Conservation (phyloP, 2,113 vertebrate species). For the Bostrychus sinensis region DNA sequence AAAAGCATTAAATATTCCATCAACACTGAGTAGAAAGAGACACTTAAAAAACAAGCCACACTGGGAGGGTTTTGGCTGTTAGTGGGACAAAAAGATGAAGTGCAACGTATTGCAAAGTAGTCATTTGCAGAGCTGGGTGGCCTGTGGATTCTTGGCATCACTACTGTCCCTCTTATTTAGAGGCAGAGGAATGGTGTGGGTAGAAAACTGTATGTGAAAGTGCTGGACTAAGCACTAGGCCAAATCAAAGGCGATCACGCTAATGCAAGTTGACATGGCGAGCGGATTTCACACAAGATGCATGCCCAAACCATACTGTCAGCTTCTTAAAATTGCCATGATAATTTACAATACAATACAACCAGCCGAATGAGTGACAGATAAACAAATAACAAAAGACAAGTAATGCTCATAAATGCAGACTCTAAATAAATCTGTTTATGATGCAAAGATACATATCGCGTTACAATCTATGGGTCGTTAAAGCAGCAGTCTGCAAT, state of each 20-base stretch:
- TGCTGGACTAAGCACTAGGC: slow-evolving; percentile 30
- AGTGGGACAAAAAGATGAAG: slow-evolving; percentile 41
- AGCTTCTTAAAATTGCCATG: slow-evolving; percentile 56
- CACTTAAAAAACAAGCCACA: not conserved
- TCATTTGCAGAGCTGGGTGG: slow-evolving; percentile 60
- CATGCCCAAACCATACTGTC: slow-evolving; percentile 40
- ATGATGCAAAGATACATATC: slow-evolving; percentile 51
- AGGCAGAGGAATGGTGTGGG: slow-evolving; percentile 50
- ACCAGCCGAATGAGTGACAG: slow-evolving; percentile 45
- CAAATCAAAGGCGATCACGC: slow-evolving; percentile 64
- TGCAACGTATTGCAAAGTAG: slow-evolving; percentile 34
- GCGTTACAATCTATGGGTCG: slow-evolving; percentile 40
- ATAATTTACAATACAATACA: slow-evolving; percentile 23
- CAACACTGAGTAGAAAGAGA: not conserved
- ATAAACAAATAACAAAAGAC: slow-evolving; percentile 53
- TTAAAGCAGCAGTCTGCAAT: slow-evolving; percentile 41
- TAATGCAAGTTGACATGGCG: slow-evolving; percentile 61
- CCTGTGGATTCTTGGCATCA: slow-evolving; percentile 57
- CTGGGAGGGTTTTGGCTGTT: slow-evolving; percentile 4
- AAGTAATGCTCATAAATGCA: slow-evolving; percentile 33
- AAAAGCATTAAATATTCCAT: not conserved
- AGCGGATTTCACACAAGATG: slow-evolving; percentile 31
- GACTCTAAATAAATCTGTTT: slow-evolving; percentile 43
- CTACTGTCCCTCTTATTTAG: slow-evolving; percentile 62
- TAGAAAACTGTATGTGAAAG: slow-evolving; percentile 24